Base-by-base conservation (phyloP, 2,113 vertebrate genomes). In the Oxyruncus cristatus region DNA sequence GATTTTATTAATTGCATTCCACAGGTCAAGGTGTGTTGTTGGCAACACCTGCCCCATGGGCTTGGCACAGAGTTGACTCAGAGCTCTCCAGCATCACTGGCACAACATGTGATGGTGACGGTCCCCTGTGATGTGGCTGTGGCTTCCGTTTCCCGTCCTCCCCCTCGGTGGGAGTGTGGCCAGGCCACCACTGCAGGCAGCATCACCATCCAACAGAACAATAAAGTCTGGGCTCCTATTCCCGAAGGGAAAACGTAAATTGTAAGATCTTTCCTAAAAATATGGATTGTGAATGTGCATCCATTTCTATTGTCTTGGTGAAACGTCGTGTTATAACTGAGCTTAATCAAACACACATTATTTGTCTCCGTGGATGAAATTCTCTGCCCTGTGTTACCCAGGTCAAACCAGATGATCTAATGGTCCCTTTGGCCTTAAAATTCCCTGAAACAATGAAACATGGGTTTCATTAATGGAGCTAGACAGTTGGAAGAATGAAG, bases 301-400 rank as follows among this genome's bases (percentile, higher is more conserved):
- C 91, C 86, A 88, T 89, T 94, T 91, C 92, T 94, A 95, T 95
- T 95, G 96, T 96, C 85, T 95, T 30, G 46, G 67, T 6, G 80
- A 95, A 94, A 85, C 66, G 1, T 27, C 75, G 73, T 79, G 89
- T 62, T 91, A 93, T 91, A 93, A 44, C 53, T 74, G 82, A 75
- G 85, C 61, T 89, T 96, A 96, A 95, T 96, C 88, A 93, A 95
- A 92, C 62, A 16, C 96, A 97, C 58, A 81, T 95, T 97, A 89
- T 72, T 91, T 78, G 76, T 78, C 70, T 94, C 83, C 52, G 39
- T 28, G 65, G 92, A 91, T 92, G 85, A 87, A 94, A 91, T 94
- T 84, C 86, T 88, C 88, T 91, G 68, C 72, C 52, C 93, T 5
- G 1, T 39, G 68, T 27, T 92, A 77, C 70, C 56, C 85, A 96